These are phyloP conservation scores for Drosophila mercatorum DNA, from an alignment of 2,888 invertebrate genomes.

Conservation along the genomic window DNA sequence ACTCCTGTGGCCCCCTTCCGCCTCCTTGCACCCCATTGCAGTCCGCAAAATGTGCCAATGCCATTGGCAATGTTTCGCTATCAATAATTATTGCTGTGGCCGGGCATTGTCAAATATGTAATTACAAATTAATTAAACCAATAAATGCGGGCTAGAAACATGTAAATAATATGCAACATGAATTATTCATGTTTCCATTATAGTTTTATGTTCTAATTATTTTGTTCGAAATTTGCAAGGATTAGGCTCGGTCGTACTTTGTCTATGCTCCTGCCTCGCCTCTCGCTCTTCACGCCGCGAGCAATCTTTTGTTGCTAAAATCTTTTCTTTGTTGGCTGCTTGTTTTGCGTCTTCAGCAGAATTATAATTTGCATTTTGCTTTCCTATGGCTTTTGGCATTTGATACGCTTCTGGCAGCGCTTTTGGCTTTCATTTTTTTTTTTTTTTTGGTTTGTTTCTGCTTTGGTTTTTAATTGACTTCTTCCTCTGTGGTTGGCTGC, in stretches of 20 bases:
- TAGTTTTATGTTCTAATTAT: constrained; percentile 7
- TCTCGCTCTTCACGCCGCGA: not conserved
- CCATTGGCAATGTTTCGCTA: constrained; percentile 42
- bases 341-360: not conserved
- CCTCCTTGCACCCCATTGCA: constrained; percentile 27
- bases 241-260: not conserved
- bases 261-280: not conserved
- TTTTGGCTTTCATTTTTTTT: not conserved
- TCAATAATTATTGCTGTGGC: constrained; percentile 46
- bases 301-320: constrained; percentile 6
- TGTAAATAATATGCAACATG: constrained; percentile 4
- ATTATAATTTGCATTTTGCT: constrained; percentile 12
- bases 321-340: constrained; percentile 3
- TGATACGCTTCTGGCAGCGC: constrained; percentile 3
- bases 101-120: not conserved
- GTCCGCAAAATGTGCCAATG: constrained; percentile 22
- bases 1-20: not conserved
- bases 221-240: not conserved
- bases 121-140: constrained; percentile 22
- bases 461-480: not conserved
- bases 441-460: not conserved
- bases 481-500: not conserved
- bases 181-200: constrained; percentile 13
- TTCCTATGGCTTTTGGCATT: constrained; percentile 2
- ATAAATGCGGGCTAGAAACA: not conserved